Evolutionary conservation across 2,113 vertebrate species (phyloP), one percentile per base, ranked within the genome.

Genomic region (Polypterus senegalus): DNA sequence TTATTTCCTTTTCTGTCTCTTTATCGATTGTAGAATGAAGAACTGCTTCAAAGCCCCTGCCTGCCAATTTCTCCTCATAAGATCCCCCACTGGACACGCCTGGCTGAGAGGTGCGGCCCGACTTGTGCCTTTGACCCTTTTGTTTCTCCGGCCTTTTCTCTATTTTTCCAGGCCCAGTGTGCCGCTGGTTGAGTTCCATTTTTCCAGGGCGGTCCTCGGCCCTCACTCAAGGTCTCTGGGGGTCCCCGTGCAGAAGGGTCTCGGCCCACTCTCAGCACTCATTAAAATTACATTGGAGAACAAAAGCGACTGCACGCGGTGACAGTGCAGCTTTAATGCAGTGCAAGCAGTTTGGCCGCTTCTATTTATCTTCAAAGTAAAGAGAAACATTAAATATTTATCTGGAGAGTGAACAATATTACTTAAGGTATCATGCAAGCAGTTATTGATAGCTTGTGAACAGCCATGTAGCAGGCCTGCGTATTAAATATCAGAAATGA

Each of bases 371-470:
- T 68, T 66, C 44, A 53, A 77, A 59, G 62, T 49, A 49, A 63
- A 68, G 73, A 77, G 66, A 74, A 74, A 72, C 61, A 71, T 67
- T 67, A 72, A 79, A 66, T 75, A 78, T 77, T 75, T 69, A 63
- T 67, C 58, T 59, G 63, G 59, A 59, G 63, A 67, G 64, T 45
- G 52, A 66, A 60, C 52, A 64, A 5, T 62, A 56, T 61, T 61
- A 59, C 63, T 61, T 52, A 63, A 54, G 56, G 46, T 58, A 60
- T 47, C 57, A 11, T 49, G 63, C 57, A 54, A 56, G 47, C 44
- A 54, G 46, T 46, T 62, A 61, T 47, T 59, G 47, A 58, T 49
- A 57, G 63, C 47, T 66, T 56, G 67, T 11, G 48, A 57, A 61
- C 43, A 55, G 48, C 46, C 27, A 27, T 27, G 27, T 27, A 27